Conservation (phyloP, 2,797 vertebrate genomes). For the Cetoscarus ocellatus region DNA sequence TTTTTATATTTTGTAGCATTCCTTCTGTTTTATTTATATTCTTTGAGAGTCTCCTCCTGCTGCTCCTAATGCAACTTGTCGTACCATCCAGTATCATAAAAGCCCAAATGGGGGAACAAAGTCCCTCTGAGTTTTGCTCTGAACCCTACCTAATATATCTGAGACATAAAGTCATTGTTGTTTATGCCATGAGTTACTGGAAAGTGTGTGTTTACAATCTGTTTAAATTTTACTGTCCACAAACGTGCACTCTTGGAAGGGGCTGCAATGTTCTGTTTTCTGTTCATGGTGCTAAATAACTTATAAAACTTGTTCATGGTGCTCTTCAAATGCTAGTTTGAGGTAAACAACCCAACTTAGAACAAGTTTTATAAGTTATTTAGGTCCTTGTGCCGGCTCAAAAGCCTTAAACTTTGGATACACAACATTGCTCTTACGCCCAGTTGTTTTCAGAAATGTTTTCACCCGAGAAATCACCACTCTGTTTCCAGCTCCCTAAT, state of each 20-base stretch:
- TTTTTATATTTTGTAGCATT: constrained; percentile 16
- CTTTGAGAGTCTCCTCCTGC: constrained; percentile 17
- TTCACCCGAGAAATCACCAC: constrained; percentile 19
- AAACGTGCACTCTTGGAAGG: constrained; percentile 18
- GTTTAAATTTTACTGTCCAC: neutral
- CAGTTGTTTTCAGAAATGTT: constrained; percentile 27
- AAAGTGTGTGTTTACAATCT: constrained; percentile 1
- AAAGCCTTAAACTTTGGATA: neutral
- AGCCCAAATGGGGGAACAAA: neutral
- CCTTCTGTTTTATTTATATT: constrained; percentile 19
- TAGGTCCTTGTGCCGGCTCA: constrained; percentile 1
- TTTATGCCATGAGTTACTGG: constrained; percentile 10
- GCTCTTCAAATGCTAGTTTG: constrained; percentile 9
- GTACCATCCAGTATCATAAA: constrained; percentile 1
- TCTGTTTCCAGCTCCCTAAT: constrained; percentile 44
- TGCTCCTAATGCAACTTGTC: constrained; percentile 26
- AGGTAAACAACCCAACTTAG: constrained; percentile 6
- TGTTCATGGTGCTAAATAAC: constrained; percentile 17
- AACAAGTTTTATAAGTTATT: constrained; percentile 31
- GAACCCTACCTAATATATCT: constrained; percentile 24
- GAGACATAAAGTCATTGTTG: constrained; percentile 2
- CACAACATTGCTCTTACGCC: constrained; percentile 15
- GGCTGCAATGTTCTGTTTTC: constrained; percentile 17
- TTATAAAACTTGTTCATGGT: constrained; percentile 22
- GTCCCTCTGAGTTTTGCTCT: constrained; percentile 15